Base-by-base conservation (phyloP, 2,888 invertebrate genomes). In the Buathra laborator region DNA sequence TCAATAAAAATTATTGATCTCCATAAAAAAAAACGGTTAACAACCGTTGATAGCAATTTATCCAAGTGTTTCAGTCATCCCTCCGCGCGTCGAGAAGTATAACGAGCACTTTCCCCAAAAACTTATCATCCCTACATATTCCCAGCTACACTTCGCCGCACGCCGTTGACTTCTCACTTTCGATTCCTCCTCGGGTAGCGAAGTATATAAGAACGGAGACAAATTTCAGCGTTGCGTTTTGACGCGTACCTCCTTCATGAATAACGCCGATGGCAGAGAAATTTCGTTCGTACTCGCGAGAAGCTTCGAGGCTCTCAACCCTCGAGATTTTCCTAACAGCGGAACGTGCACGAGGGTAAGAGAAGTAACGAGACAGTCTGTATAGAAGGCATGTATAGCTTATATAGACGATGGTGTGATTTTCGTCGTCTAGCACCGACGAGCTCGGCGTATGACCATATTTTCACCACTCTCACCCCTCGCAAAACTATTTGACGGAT, bases 121-220 rank as follows among this genome's bases (percentile, higher is more conserved):
- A 29, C 74, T 74, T 46, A 24, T 74, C 74, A 62, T 62, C 62
- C 62, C 59, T 44, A 56, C 46, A 37, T 24, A 12, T 44, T 29
- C 19, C 2, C 12, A 9, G 19, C 29, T 56, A 43, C 24, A 14
- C 56, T 37, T 44, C 56, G 51, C 1, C 56, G 71, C 19, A 56
- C 56, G 24, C 5, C 14, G 53, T 6, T 19, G 70, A 14, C 19
- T 44, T 51, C 56, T 37, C 43, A 62, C 74, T 74, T 62, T 62
- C 62, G 46, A 74, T 62, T 62, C 46, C 19, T 72, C 37, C 59
- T 3, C 32, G 59, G 19, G 43, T 24, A 59, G 29, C 4, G 29
- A 46, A 14, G 24, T 56, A 44, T 59, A 44, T 59, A 62, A 44
- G 72, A 56, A 29, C n/a, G 16, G 43, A 44, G 9, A 59, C 24